A percentile compares a stretch with the other conserved stretches of the same genome.
Evolutionary conservation across 2,888 invertebrate genomes (phyloP).

Genomic region (Smittia sp.): DNA sequence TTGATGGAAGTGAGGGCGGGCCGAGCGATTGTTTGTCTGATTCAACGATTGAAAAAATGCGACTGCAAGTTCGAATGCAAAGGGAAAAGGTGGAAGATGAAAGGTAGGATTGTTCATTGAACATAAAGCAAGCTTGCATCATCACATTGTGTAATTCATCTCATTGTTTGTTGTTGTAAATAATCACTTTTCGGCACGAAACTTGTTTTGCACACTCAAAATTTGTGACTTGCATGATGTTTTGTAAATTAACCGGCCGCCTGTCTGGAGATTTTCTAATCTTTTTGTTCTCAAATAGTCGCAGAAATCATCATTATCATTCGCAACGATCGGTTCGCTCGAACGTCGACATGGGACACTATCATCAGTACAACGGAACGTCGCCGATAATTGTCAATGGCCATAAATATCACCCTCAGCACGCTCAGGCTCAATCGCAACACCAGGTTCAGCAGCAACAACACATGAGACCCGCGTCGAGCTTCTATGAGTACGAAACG

Average conservation of each 20-base stretch:
- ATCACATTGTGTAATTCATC: background rate
- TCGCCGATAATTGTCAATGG: slow-evolving; percentile 33
- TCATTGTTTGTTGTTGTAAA: background rate
- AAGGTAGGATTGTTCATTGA: slow-evolving; percentile 58
- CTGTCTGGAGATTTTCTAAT: background rate
- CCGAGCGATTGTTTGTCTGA: slow-evolving; percentile 70
- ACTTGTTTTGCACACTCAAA: slow-evolving; percentile 27
- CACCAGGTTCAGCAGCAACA: slow-evolving; percentile 61
- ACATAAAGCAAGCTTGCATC: background rate
- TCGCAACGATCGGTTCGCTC: slow-evolving; percentile 58
- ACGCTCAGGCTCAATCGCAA: slow-evolving; percentile 46
- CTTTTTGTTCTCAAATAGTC: slow-evolving; percentile 52
- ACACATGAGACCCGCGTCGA: slow-evolving; percentile 69
- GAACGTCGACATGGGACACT: slow-evolving; percentile 57
- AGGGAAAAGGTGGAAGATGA: slow-evolving; percentile 77
- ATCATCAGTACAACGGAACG: slow-evolving; percentile 42
- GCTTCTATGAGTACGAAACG: slow-evolving; percentile 82
- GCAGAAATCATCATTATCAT: slow-evolving; percentile 66
- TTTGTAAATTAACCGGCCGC: background rate
- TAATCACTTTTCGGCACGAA: background rate
- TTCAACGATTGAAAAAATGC: slow-evolving; percentile 77
- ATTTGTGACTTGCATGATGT: slow-evolving; percentile 28
- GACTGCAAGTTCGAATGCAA: slow-evolving; percentile 74
- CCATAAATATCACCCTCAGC: slow-evolving; percentile 44
- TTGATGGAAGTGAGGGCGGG: slow-evolving; percentile 7